Base-by-base conservation (phyloP, 1,140 invertebrate genomes). In the Papilio polyxenes region DNA sequence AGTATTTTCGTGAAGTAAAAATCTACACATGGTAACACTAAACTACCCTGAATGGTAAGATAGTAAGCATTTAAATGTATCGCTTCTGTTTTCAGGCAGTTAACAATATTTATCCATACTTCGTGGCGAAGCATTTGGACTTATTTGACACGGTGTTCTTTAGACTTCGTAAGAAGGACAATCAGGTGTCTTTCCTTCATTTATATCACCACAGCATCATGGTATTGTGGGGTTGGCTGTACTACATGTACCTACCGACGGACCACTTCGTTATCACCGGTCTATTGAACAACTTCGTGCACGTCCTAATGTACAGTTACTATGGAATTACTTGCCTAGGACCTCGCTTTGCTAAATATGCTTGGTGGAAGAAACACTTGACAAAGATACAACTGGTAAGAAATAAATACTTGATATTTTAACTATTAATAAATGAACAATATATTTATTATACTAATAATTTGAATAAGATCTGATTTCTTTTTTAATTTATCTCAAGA, bases 281-380 rank as follows among this genome's bases (percentile, higher is more conserved):
- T 0, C 81, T 92, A 20, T 83, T 94, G 23, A 94, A 92, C 85
- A 93, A 91, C 88, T 96, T 98, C 48, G 98, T 99, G 0, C 98
- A 99, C 87, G 96, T 98, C 3, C 94, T 98, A 51, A 98, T 98
- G 98, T 99, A 98, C 89, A 95, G 96, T 31, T 99, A 99, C 89
- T 99, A 99, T 91, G 96, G 98, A 94, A 95, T 98, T 83, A 96
- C 98, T 1, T 97, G 98, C 3, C 96, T 98, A 95, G 98, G 98
- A n/a, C 98, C 98, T 23, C 95, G 97, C 82, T 98, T 97, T 89
- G 96, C 97, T 85, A 98, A 98, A 89, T 98, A 97, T 90, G 93
- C 98, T 3, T 98, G 98, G 98, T 99, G 98, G 98, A 99, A 99
- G 91, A 98, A 98, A 90, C 97, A 99, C 92, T 95, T 99, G 83